Evolutionary conservation across 1,140 invertebrate genomes (phyloP), one percentile per base, ranked within the genome.

Genomic region (Heterodera schachtii): DNA sequence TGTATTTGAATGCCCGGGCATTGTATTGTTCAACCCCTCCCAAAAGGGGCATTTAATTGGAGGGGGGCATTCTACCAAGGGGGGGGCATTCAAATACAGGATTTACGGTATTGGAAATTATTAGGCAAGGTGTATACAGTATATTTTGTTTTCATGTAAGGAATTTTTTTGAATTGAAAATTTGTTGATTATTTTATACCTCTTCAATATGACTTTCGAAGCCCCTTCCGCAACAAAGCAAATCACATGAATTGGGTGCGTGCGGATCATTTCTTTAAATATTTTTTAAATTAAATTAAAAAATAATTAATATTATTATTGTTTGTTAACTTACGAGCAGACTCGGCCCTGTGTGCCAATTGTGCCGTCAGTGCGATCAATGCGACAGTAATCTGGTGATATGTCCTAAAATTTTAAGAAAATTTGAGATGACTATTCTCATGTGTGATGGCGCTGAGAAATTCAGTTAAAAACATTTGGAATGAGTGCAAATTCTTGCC

Each of bases 331-430:
- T 46, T 73, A 85, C 84, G 91, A 92, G 85, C 92, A 92, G 87
- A 86, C 93, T 92, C 93, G 92, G 80, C 93, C 93, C 78, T 90
- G 86, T 0, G 93, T 94, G 11, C 96, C 96, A 13, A 86, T 49
- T 5, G 84, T 86, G 11, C 84, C 84, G 9, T 86, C 73, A 7
- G 71, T 57, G 41, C 82, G 73, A 79, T 86, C 84, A 31, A 60
- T 76, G 16, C 95, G 95, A 91, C 96, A 97, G 91, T 95, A 97
- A 88, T 95, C 96, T 0, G 96, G 95, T 2, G 95, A 96, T 87
- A 94, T 94, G 90, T 96, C 94, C 77, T 78, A 9, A n/a, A 21
- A 60, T 69, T 70, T 43, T 41, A 74, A 13, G 11, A 8, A 11
- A 52, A 52, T 8, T 52, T 6, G 49, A 6, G 6, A 52, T 6